A percentile compares a stretch with the other conserved stretches of the same genome.
Evolutionary conservation across 2,888 invertebrate species (phyloP).

Genomic region (Pycnomerus fuliginosus): DNA sequence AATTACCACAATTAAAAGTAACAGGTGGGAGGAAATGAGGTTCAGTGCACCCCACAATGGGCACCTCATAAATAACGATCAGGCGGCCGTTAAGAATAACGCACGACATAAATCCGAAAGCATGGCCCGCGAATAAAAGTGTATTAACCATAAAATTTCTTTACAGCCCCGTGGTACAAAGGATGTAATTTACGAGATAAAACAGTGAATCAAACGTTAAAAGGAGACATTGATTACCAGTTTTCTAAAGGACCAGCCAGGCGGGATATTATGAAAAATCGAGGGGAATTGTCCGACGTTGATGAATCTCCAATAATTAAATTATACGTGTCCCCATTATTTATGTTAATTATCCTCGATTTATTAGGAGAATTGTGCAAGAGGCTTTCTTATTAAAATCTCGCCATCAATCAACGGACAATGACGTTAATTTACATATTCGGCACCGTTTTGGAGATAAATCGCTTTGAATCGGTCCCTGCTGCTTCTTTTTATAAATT

Average conservation of each 20-base stretch:
- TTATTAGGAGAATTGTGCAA: constrained; percentile 11
- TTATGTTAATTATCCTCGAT: constrained; percentile 15
- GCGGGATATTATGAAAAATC: constrained; percentile 2
- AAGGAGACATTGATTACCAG: constrained; percentile 24
- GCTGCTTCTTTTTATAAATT: too few species aligned
- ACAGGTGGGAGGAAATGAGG: too few species aligned
- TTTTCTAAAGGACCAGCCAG: constrained; percentile 12
- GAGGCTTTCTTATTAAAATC: too few species aligned
- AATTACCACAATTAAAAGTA: too few species aligned
- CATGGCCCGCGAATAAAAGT: constrained; percentile 23
- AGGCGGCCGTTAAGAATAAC: constrained; percentile 4
- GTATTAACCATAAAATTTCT: constrained; percentile 20
- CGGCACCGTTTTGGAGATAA: constrained; percentile 3
- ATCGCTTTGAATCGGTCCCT: neutral
- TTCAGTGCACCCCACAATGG: constrained; percentile 2
- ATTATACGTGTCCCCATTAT: constrained; percentile 12
- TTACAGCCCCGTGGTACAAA: constrained; percentile 18
- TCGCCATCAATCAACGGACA: constrained; percentile 9
- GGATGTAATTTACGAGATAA: constrained; percentile 23
- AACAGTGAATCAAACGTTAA: constrained; percentile 19
- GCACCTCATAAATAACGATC: too few species aligned
- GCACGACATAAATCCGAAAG: constrained; percentile 20
- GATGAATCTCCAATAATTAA: constrained; percentile 8
- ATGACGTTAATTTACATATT: constrained; percentile 10
- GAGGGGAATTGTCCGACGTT: constrained; percentile 6